Percentiles rank a stretch among this genome's conserved stretches.
phyloP scores from a whole-genome alignment of 2,113 vertebrate genomes.

The Hyla sarda region DNA sequence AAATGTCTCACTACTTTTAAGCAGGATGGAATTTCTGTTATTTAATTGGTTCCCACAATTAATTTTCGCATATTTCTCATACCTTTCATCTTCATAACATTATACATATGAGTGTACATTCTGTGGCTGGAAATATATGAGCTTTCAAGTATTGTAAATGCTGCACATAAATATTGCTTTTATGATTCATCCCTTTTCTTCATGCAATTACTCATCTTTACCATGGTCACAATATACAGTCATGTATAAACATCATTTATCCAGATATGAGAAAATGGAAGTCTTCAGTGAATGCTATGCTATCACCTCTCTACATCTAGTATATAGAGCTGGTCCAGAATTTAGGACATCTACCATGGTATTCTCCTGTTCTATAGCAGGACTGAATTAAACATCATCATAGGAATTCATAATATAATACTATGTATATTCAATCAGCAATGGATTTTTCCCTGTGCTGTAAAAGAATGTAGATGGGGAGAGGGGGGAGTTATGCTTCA shows the following conservation, averaged over 20 bases:
- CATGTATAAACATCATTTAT: background rate
- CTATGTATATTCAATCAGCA: too few relatives aligned
- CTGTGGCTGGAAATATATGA: conserved; percentile 9
- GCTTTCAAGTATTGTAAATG: background rate
- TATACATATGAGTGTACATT: conserved; percentile 13
- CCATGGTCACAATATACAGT: background rate
- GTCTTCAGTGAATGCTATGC: background rate
- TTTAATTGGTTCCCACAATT: conserved; percentile 13
- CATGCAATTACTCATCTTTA: background rate
- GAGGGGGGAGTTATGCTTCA: too few relatives aligned
- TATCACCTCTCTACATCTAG: background rate
- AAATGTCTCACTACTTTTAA: background rate
- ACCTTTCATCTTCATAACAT: background rate
- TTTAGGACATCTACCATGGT: too few relatives aligned
- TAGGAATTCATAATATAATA: too few relatives aligned
- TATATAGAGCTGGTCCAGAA: background rate
- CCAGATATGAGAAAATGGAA: background rate
- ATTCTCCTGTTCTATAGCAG: too few relatives aligned
- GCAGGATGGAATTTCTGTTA: conserved; percentile 9
- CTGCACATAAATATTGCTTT: background rate
- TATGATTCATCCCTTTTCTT: background rate
- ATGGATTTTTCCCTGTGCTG: too few relatives aligned
- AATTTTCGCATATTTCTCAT: conserved; percentile 24
- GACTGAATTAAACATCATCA: too few relatives aligned
- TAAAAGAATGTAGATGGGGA: too few relatives aligned